phyloP scores from a whole-genome alignment of 2,797 vertebrate genomes.

The Phataginus tricuspis region DNA sequence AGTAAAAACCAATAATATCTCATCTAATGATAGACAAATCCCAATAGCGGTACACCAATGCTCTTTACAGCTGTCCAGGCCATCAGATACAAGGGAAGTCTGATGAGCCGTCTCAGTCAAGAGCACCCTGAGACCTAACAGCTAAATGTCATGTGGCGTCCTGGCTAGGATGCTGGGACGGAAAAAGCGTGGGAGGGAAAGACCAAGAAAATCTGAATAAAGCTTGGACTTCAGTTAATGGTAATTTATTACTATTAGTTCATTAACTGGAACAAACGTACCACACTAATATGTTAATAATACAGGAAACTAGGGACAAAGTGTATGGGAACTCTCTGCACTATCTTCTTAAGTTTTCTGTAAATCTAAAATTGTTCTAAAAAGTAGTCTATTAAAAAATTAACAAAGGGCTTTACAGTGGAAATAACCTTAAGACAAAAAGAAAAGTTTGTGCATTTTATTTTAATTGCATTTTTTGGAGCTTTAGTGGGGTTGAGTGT shows the following conservation, averaged over 20 bases:
- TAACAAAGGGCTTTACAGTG: background rate
- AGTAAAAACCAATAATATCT: background rate
- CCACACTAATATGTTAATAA: background rate
- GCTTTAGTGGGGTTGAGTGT: background rate
- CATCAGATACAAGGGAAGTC: background rate
- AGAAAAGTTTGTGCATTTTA: background rate
- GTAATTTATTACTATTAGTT: background rate
- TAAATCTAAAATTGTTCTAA: background rate
- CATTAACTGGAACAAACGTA: background rate
- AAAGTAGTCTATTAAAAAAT: background rate
- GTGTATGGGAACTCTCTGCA: background rate
- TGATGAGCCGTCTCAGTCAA: background rate
- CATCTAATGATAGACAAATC: background rate
- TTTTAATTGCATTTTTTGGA: slow-evolving; percentile 24
- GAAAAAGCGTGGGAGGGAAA: background rate
- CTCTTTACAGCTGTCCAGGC: background rate
- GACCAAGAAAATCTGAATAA: slow-evolving; percentile 11
- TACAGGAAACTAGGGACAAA: background rate
- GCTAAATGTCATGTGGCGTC: background rate
- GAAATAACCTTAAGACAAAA: background rate
- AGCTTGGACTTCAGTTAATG: background rate
- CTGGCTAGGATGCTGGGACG: background rate
- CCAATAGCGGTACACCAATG: background rate
- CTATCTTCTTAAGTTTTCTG: background rate
- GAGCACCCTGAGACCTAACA: background rate